These are phyloP conservation scores for Alaudala cheleensis DNA, from an alignment of 2,113 vertebrate genomes.

Conservation along the genomic window DNA sequence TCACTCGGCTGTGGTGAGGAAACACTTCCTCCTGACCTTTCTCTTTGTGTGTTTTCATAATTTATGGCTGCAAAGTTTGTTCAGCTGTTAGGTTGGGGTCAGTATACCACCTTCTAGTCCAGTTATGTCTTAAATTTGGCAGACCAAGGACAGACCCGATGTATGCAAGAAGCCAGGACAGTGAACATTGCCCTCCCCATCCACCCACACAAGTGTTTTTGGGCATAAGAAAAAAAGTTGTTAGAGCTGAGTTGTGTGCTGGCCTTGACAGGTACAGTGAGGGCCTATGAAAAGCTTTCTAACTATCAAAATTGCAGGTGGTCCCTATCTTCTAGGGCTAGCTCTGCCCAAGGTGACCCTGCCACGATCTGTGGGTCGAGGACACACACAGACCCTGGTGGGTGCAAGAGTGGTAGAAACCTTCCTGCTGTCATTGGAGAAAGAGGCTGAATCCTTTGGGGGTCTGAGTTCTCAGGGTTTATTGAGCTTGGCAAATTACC, in stretches of 20 bases:
- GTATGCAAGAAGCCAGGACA: neutral
- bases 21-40: conserved; percentile 54
- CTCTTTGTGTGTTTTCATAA: neutral
- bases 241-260: neutral
- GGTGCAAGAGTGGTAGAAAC: no score
- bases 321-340: no score
- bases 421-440: no score
- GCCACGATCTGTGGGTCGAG: no score
- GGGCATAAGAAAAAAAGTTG: neutral
- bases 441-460: no score
- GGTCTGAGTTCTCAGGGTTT: no score
- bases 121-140: neutral
- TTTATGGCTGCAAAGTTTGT: conserved; percentile 39
- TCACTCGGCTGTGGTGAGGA: conserved; percentile 29
- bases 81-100: conserved; percentile 12
- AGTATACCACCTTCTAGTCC: neutral
- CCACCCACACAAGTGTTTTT: neutral
- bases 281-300: neutral
- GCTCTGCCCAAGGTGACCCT: no score
- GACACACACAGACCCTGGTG: no score
- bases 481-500: no score
- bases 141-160: neutral
- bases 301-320: fast-evolving
- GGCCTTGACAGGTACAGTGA: neutral
- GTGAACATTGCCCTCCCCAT: neutral